Evolutionary conservation across 2,113 vertebrate genomes (phyloP).

Genomic region (Petrocephalus microphthalmus): DNA sequence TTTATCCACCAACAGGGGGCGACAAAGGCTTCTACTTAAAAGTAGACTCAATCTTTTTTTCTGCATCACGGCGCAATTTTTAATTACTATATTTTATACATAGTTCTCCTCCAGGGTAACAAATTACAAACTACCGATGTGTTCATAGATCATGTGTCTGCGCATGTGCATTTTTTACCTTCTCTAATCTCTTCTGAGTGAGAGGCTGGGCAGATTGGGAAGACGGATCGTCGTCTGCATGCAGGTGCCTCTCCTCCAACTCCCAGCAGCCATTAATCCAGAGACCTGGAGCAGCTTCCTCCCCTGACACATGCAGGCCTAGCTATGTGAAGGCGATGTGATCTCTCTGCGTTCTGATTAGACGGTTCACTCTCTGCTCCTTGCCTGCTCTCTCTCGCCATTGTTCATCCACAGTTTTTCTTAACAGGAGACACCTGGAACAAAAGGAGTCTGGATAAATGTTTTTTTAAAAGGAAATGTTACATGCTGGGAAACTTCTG

Average conservation of each 20-base stretch:
- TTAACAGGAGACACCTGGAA: constrained; percentile 2
- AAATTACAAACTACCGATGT: neutral
- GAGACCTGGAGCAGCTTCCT: neutral
- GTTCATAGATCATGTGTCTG: neutral
- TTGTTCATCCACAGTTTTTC: neutral
- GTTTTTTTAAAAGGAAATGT: neutral
- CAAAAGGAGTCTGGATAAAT: neutral
- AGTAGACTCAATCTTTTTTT: neutral
- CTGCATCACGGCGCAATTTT: neutral
- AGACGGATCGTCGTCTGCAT: neutral
- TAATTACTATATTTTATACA: neutral
- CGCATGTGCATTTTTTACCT: neutral
- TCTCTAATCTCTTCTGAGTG: neutral
- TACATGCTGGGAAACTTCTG: neutral
- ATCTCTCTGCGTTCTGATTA: constrained; percentile 6
- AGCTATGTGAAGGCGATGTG: neutral
- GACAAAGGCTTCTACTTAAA: neutral
- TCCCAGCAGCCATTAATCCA: constrained; percentile 2
- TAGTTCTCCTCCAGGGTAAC: neutral
- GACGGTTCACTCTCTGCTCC: neutral
- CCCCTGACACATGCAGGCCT: neutral
- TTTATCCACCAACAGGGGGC: neutral
- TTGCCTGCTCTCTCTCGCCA: neutral
- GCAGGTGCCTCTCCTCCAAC: neutral
- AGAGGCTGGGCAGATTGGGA: neutral